Conservation (phyloP, 2,888 invertebrate genomes). For the Xestobium rufovillosum region DNA sequence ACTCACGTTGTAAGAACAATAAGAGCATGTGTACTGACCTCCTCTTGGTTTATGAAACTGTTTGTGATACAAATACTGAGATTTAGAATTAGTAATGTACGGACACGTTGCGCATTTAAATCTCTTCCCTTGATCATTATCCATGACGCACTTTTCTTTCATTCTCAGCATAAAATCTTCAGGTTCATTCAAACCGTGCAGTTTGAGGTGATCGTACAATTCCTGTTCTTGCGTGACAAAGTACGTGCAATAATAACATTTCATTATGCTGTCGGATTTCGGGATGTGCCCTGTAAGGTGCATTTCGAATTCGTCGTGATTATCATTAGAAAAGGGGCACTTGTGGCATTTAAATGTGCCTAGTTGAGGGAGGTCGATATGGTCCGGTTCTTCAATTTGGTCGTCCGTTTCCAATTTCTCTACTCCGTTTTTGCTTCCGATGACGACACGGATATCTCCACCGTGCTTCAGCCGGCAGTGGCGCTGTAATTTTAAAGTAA, state of each 20-base stretch:
- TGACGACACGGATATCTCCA: slow-evolving; percentile 64
- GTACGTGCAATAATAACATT: slow-evolving; percentile 75
- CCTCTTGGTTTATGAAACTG: slow-evolving; percentile 72
- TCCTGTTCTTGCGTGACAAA: slow-evolving; percentile 65
- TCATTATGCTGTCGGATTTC: slow-evolving; percentile 60
- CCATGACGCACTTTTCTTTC: slow-evolving; percentile 27
- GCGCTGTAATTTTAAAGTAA: slow-evolving; percentile 48
- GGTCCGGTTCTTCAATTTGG: slow-evolving; percentile 39
- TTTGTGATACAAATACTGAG: slow-evolving; percentile 79
- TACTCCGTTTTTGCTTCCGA: slow-evolving; percentile 47
- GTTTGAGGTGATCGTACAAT: slow-evolving; percentile 57
- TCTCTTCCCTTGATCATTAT: slow-evolving; percentile 49
- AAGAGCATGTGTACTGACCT: slow-evolving; percentile 71
- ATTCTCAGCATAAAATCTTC: slow-evolving; percentile 50
- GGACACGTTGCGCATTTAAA: slow-evolving; percentile 77
- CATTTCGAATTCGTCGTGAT: slow-evolving; percentile 51
- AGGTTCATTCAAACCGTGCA: slow-evolving; percentile 57
- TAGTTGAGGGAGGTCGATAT: slow-evolving; percentile 38
- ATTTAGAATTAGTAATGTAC: slow-evolving; percentile 77
- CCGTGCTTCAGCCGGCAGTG: slow-evolving; percentile 73
- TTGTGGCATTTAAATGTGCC: slow-evolving; percentile 51
- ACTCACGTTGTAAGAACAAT: slow-evolving; percentile 77
- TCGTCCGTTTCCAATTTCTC: slow-evolving; percentile 42
- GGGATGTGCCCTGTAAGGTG: slow-evolving; percentile 67
- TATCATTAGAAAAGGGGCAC: slow-evolving; percentile 63